Evolutionary conservation across 2,888 invertebrate genomes (phyloP), one percentile per base, ranked within the genome.

Genomic region (Acronicta psi): DNA sequence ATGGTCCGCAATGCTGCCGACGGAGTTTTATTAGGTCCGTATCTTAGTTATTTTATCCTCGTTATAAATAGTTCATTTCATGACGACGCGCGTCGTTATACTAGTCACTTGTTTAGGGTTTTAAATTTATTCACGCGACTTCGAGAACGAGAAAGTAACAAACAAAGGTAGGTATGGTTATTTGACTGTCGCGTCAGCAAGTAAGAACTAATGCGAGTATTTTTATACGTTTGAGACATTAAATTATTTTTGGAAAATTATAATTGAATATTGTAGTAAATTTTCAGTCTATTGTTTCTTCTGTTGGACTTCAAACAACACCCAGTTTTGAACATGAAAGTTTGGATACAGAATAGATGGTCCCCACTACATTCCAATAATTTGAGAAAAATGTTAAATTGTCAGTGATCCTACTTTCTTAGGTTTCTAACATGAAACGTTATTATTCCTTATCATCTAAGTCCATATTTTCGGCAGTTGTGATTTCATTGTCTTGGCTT

Each of bases 391-490:
- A 34, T 20, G 0, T 49, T 53, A n/a, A 60, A 50, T 41, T 49
- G 7, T 16, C 25, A 44, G 13, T 42, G 36, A 46, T n/a, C 7
- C 25, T 40, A 3, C 31, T 17, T 50, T 29, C 34, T 20, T 34
- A 31, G 14, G 49, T 10, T 43, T 47, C 10, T 51, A 41, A 23
- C 37, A 57, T 31, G 45, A 47, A 41, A 50, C n/a, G n/a, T n/a
- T 36, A n/a, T 66, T 83, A 88, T 82, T 89, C 84, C 74, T 85
- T 88, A 64, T 89, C 88, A 55, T 88, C 89, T 57, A 90, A 65
- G 14, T 90, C 89, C 89, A 90, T 90, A 55, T 84, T 87, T 47
- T 87, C 88, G 1, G 85, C 63, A 1, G 78, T 71, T n/a, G 75
- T 76, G 16, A 78, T 80, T 40, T 89, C 89, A 43, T 46, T 70